phyloP scores from a whole-genome alignment of 2,113 vertebrate genomes.

The Martes martes region DNA sequence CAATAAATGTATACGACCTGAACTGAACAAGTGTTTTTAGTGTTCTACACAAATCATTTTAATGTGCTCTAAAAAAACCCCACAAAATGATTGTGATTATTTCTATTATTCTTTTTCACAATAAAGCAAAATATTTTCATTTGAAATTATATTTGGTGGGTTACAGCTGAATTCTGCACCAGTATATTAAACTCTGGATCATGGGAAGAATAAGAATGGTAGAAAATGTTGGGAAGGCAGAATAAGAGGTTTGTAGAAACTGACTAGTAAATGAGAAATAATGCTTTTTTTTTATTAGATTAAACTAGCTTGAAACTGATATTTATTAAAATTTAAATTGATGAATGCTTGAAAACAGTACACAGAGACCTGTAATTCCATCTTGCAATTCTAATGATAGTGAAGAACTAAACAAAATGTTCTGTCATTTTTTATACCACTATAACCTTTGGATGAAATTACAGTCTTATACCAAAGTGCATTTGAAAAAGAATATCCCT shows the following conservation, averaged over 20 bases:
- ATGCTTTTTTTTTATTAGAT: neutral
- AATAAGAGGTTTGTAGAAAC: neutral
- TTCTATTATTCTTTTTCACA: neutral
- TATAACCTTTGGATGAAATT: constrained; percentile 25
- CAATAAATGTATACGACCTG: neutral
- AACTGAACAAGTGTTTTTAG: neutral
- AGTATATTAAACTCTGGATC: neutral
- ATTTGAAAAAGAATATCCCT: neutral
- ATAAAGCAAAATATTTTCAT: neutral
- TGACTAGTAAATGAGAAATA: neutral
- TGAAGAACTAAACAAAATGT: neutral
- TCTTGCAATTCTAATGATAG: neutral
- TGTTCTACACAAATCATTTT: neutral
- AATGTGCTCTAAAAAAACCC: neutral
- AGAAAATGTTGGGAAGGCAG: neutral
- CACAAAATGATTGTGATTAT: neutral
- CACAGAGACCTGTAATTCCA: neutral
- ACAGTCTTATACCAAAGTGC: neutral
- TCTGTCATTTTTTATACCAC: neutral
- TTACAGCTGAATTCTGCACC: neutral
- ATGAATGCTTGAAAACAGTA: neutral
- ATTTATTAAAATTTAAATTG: constrained; percentile 46
- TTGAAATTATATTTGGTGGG: neutral
- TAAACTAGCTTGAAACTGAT: neutral
- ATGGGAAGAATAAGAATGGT: neutral